phyloP scores from a whole-genome alignment of 1,140 invertebrate species.

The Tribolium madens region DNA sequence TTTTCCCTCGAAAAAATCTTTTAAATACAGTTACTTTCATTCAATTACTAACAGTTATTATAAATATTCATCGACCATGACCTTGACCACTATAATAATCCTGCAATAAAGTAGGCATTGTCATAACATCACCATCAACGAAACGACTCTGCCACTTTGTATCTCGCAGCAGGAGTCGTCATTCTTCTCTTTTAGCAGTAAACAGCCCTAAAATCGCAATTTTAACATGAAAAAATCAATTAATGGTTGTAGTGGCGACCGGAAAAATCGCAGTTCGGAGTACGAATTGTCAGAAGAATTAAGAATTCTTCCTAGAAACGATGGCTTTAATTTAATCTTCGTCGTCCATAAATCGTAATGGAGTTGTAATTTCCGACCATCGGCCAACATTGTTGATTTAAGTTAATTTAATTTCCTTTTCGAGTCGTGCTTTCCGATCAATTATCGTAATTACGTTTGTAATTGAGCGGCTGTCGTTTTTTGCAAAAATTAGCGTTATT shows the following conservation, averaged over 20 bases:
- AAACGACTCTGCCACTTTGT: no score
- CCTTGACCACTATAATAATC: background rate
- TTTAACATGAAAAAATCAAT: no score
- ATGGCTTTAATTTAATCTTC: constrained; percentile 5
- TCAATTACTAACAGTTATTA: background rate
- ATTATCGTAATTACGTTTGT: constrained; percentile 11
- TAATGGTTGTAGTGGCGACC: no score
- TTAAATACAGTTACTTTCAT: background rate
- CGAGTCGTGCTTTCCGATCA: constrained; percentile 1
- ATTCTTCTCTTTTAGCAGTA: no score
- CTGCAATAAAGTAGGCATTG: background rate
- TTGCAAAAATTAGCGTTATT: constrained; percentile 12
- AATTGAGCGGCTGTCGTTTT: constrained; percentile 9
- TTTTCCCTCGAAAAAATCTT: background rate
- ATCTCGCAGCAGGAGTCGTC: no score
- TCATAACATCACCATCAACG: background rate
- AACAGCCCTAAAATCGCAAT: no score
- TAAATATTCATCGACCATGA: background rate
- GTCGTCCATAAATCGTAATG: constrained; percentile 29
- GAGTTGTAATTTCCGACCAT: constrained; percentile 18
- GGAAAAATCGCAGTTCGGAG: no score
- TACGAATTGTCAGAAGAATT: background rate
- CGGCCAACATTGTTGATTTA: constrained; percentile 21
- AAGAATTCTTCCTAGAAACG: background rate
- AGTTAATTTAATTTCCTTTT: constrained; percentile 29